Evolutionary conservation across 2,888 invertebrate species (phyloP).

Genomic region (Thelaira solivaga): DNA sequence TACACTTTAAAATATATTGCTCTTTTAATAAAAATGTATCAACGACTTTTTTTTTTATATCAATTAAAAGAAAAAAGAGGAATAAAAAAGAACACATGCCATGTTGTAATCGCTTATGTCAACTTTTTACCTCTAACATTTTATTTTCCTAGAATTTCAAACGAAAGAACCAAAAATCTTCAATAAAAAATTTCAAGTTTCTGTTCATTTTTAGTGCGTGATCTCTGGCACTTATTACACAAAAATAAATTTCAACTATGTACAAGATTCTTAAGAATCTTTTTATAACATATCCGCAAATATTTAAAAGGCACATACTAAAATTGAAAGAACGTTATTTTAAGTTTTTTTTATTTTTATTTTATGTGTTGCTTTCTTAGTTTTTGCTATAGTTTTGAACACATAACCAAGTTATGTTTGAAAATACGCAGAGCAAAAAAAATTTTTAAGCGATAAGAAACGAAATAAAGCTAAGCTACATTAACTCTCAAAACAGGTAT

Average conservation of each 20-base stretch:
- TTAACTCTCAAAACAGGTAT: neutral
- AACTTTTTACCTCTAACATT: neutral
- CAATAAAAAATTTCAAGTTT: neutral
- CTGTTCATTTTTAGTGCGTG: slow-evolving; percentile 37
- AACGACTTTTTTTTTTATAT: too few species aligned
- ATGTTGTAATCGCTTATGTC: neutral
- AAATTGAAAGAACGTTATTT: neutral
- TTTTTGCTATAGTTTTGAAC: neutral
- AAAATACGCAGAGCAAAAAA: slow-evolving; percentile 6
- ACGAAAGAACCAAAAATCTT: neutral
- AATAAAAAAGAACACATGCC: neutral
- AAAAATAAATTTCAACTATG: slow-evolving; percentile 40
- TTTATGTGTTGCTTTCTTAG: neutral
- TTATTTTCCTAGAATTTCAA: slow-evolving; percentile 13
- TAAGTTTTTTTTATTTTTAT: neutral
- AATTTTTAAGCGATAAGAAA: neutral
- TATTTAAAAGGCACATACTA: slow-evolving; percentile 29
- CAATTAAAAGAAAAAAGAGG: too few species aligned
- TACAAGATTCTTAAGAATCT: slow-evolving; percentile 35
- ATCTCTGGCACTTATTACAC: slow-evolving; percentile 40
- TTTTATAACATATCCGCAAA: slow-evolving; percentile 53
- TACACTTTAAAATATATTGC: too few species aligned
- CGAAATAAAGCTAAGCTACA: neutral
- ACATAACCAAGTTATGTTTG: slow-evolving; percentile 12
- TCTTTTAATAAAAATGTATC: too few species aligned